Evolutionary conservation across 2,797 vertebrate species (phyloP).

Genomic region (Falco berigora): DNA sequence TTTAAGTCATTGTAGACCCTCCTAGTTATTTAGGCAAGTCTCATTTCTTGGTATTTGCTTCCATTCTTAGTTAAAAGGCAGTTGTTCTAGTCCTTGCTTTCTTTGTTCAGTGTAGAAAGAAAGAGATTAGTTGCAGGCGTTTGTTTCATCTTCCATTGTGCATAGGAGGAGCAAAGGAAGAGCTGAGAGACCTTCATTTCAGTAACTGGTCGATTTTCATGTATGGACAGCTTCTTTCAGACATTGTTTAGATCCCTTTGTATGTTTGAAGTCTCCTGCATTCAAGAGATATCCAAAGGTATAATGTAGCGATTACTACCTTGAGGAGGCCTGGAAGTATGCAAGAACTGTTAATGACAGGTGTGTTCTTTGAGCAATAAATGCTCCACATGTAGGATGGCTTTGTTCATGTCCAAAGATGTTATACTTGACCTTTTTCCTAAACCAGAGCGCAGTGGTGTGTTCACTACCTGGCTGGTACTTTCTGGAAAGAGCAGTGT

Average conservation of each 20-base stretch:
- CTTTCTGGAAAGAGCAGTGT: neutral
- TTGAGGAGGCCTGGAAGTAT: neutral
- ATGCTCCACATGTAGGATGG: neutral
- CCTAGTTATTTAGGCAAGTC: neutral
- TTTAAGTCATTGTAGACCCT: neutral
- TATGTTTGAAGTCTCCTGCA: neutral
- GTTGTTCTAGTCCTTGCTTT: neutral
- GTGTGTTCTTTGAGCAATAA: neutral
- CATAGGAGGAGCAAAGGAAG: neutral
- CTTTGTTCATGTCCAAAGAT: neutral
- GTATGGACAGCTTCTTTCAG: neutral
- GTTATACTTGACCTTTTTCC: neutral
- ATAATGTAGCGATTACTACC: neutral
- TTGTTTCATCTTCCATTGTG: neutral
- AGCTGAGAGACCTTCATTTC: neutral
- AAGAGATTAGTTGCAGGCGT: neutral
- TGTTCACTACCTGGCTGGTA: neutral
- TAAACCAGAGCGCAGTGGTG: neutral
- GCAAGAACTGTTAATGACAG: neutral
- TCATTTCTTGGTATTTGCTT: neutral
- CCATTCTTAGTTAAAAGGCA: neutral
- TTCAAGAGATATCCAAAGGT: neutral
- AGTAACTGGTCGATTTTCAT: neutral
- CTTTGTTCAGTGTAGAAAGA: neutral
- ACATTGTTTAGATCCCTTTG: neutral